Evolutionary conservation across 2,797 vertebrate genomes (phyloP).

Genomic region (Tachyglossus aculeatus): DNA sequence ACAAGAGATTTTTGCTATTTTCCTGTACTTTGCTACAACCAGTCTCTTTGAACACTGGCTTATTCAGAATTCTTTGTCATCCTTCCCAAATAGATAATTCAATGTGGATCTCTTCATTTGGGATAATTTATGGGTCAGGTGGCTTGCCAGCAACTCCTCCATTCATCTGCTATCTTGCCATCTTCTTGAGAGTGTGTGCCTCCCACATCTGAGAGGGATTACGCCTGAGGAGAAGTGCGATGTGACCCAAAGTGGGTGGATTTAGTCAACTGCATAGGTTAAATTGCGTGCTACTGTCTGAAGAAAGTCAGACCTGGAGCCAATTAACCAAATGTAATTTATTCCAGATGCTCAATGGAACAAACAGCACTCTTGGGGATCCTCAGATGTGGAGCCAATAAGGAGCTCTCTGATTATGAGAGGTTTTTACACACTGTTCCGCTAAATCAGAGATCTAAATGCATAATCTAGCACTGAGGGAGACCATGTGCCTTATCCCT

Average conservation of each 20-base stretch:
- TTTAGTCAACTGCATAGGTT: conserved; percentile 57
- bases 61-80: conserved; percentile 28
- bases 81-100: conserved; percentile 11
- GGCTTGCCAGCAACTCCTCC: conserved; percentile 11
- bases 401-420: conserved; percentile 57
- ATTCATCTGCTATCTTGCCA: conserved; percentile 18
- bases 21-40: conserved; percentile 25
- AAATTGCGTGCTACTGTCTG: conserved; percentile 66
- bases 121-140: neutral
- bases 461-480: conserved; percentile 50
- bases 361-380: conserved; percentile 70
- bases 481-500: conserved; percentile 38
- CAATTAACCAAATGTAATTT: conserved; percentile 72
- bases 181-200: neutral
- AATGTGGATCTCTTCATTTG: conserved; percentile 25
- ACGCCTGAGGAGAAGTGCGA: conserved; percentile 49
- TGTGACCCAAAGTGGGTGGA: conserved; percentile 55
- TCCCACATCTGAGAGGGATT: conserved; percentile 39
- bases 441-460: conserved; percentile 63
- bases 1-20: neutral
- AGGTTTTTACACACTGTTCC: conserved; percentile 58
- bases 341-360: conserved; percentile 69
- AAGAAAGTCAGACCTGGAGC: conserved; percentile 68
- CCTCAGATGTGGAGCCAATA: conserved; percentile 56
- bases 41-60: conserved; percentile 39